phyloP scores from a whole-genome alignment of 2,113 vertebrate species.

The Oreocharis arfaki region DNA sequence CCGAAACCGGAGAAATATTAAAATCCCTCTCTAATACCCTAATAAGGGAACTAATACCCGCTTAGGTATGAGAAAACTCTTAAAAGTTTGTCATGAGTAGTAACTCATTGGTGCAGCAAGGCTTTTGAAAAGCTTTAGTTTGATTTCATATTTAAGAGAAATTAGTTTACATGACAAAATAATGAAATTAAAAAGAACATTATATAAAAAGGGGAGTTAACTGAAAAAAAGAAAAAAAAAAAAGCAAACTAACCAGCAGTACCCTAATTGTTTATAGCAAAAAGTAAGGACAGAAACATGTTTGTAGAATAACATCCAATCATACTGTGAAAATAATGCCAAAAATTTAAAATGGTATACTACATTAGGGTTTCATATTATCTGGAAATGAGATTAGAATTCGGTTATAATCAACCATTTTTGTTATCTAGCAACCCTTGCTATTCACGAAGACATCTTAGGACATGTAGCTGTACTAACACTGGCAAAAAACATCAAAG shows the following conservation, averaged over 20 bases:
- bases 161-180: background rate
- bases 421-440: background rate
- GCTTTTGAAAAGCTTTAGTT: background rate
- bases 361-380: background rate
- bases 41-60: background rate
- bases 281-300: background rate
- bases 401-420: background rate
- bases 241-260: rapidly evolving
- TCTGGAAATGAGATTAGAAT: background rate
- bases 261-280: background rate
- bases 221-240: background rate
- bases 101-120: background rate
- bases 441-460: background rate
- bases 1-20: background rate
- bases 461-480: background rate
- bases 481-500: background rate
- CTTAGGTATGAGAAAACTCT: background rate
- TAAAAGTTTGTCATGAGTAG: background rate
- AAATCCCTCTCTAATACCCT: background rate
- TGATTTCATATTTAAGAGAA: background rate
- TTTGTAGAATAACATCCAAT: rapidly evolving
- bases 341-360: background rate
- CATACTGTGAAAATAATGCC: background rate
- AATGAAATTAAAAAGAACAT: background rate
- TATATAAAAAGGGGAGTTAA: background rate